These are phyloP conservation scores for Bathynomus jamesi DNA, from an alignment of 1,140 invertebrate genomes.

Conservation along the genomic window DNA sequence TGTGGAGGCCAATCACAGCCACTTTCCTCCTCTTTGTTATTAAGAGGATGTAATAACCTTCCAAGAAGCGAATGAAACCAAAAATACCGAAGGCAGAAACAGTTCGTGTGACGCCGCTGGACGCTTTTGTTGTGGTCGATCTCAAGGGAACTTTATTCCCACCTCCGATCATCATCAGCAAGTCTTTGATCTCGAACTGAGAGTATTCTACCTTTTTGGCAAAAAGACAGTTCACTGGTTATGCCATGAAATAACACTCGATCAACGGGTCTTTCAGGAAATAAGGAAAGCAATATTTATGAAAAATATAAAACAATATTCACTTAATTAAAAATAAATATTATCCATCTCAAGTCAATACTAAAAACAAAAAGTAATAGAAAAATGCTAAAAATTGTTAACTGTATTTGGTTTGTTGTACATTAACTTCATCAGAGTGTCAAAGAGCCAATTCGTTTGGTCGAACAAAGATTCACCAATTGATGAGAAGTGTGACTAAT, in stretches of 20 bases:
- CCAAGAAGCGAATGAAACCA: slow-evolving; percentile 87
- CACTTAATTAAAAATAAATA: slow-evolving; percentile 34
- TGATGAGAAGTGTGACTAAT: background rate
- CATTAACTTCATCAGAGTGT: background rate
- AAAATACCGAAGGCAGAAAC: slow-evolving; percentile 88
- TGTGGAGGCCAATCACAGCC: slow-evolving; percentile 84
- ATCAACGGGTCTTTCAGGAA: no score
- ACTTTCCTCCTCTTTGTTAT: slow-evolving; percentile 86
- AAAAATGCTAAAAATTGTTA: no score
- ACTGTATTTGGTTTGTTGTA: background rate
- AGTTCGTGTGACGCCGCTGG: slow-evolving; percentile 49
- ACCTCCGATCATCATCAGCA: slow-evolving; percentile 72
- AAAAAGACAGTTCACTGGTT: slow-evolving; percentile 23
- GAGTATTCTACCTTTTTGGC: slow-evolving; percentile 64
- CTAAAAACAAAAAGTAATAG: background rate
- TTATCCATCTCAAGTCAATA: background rate
- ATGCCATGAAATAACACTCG: no score
- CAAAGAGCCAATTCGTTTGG: background rate
- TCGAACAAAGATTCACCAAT: background rate
- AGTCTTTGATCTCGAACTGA: slow-evolving; percentile 72
- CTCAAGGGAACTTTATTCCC: slow-evolving; percentile 56
- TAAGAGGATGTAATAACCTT: slow-evolving; percentile 92
- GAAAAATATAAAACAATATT: background rate
- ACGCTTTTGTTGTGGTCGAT: slow-evolving; percentile 50
- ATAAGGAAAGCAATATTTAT: no score